Evolutionary conservation across 2,797 vertebrate genomes (phyloP), one percentile per base, ranked within the genome.

Genomic region (Austrolebias charrua): DNA sequence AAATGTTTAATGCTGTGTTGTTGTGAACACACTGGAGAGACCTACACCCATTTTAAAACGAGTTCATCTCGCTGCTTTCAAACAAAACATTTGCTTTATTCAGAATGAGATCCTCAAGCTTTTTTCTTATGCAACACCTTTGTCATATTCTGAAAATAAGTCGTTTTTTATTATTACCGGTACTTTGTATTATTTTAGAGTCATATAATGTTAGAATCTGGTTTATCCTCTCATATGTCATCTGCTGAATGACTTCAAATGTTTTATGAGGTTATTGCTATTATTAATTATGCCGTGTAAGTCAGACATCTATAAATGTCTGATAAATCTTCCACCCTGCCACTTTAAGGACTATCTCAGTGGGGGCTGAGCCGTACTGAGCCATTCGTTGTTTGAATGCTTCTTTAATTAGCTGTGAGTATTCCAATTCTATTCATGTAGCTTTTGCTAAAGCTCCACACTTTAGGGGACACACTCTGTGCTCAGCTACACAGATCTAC

Each of bases 1-100:
- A 60, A 87, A 90, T 86, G 75, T 86, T 89, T 90, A 80, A 89
- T 88, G 76, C 19, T 44, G 71, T 75, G 84, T 87, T 85, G 78
- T 88, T 86, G 71, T 69, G 69, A 76, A 76, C 56, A 66, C 72
- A 73, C 67, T 57, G 58, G 53, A 66, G 77, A 75, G 71, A 60
- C 62, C 58, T 51, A 46, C 55, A 20, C 65, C 57, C 44, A 2
- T 69, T 59, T 75, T 71, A 63, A 80, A 83, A 75, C 66, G 18
- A 75, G 71, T 66, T 77, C 56, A 73, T 69, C 60, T 48, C 24
- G 5, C 65, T 45, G 9, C 28, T 48, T 44, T 67, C 54, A 38
- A 51, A 68, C 59, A 68, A 74, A 63, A 54, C 18, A 35, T 72
- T 63, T 55, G 55, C 31, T 35, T 51, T 43, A 8, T 52, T 71